Evolutionary conservation across 2,797 vertebrate species (phyloP).

Genomic region (Calcarius lapponicus): DNA sequence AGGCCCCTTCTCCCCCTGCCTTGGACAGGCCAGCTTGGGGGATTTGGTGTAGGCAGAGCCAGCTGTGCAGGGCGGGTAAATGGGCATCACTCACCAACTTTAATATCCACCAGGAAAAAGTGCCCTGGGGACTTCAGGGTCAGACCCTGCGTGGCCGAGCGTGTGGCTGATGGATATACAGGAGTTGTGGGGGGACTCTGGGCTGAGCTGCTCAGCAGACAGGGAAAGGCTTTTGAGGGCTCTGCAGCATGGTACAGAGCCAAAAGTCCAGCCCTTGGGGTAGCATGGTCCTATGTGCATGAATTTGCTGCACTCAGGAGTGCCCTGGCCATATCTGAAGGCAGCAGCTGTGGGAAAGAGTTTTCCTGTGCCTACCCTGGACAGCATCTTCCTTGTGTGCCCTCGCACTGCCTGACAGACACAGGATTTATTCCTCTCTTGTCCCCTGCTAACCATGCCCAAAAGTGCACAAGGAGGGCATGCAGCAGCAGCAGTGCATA

Average conservation of each 20-base stretch:
- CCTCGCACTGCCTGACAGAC: rapidly evolving
- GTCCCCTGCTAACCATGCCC: not conserved
- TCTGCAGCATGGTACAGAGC: not conserved
- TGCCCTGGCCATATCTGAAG: not conserved
- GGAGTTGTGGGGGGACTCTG: not conserved
- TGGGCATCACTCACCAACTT: not conserved
- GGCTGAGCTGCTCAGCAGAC: not conserved
- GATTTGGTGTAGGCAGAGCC: not conserved
- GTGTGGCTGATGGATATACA: not conserved
- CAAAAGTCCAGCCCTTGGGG: rapidly evolving
- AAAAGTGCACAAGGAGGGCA: not conserved
- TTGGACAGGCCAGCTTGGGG: not conserved
- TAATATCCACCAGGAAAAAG: not conserved
- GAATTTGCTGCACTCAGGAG: not conserved
- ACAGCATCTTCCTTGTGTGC: not conserved
- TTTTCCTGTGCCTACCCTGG: not conserved
- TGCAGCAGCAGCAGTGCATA: not conserved
- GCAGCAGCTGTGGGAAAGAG: not conserved
- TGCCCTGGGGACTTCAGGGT: not conserved
- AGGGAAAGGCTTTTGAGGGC: not conserved
- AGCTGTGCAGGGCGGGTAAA: not conserved
- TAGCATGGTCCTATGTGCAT: rapidly evolving
- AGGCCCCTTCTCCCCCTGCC: constrained; percentile 26
- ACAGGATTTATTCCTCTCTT: not conserved
- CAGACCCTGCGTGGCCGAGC: rapidly evolving